Evolutionary conservation across 2,113 vertebrate genomes (phyloP).

Genomic region (Rhadina sibilatrix): DNA sequence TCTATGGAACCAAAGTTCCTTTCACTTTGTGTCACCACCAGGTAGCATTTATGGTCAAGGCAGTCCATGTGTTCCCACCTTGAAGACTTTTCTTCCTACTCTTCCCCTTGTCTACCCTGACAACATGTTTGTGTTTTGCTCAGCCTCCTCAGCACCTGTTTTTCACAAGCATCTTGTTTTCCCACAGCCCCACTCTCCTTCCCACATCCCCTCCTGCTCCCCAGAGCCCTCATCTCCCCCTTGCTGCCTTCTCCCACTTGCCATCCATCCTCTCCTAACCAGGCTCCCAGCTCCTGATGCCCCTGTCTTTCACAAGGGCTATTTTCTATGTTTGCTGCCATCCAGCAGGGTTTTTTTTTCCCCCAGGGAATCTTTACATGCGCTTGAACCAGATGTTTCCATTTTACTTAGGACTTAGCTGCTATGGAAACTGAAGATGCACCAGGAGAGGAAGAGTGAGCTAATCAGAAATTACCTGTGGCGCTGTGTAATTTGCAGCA

Average conservation of each 20-base stretch:
- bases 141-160: neutral
- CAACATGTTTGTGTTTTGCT: neutral
- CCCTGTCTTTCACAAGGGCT: neutral
- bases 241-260: neutral
- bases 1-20: accelerated
- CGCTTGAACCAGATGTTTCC: conserved; percentile 70
- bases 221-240: neutral
- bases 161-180: neutral
- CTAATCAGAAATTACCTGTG: conserved; percentile 76
- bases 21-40: neutral
- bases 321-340: conserved; percentile 9
- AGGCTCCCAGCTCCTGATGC: neutral
- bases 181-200: neutral
- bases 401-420: conserved; percentile 75
- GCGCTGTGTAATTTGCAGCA: conserved; percentile 72
- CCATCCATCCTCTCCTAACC: neutral
- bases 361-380: conserved; percentile 65
- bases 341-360: conserved; percentile 24
- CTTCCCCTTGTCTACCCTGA: neutral
- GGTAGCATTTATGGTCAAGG: neutral
- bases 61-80: neutral
- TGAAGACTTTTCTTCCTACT: neutral
- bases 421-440: conserved; percentile 81
- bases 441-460: conserved; percentile 65
- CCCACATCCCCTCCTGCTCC: neutral